Conservation (phyloP, 2,113 vertebrate genomes). For the Egretta garzetta region DNA sequence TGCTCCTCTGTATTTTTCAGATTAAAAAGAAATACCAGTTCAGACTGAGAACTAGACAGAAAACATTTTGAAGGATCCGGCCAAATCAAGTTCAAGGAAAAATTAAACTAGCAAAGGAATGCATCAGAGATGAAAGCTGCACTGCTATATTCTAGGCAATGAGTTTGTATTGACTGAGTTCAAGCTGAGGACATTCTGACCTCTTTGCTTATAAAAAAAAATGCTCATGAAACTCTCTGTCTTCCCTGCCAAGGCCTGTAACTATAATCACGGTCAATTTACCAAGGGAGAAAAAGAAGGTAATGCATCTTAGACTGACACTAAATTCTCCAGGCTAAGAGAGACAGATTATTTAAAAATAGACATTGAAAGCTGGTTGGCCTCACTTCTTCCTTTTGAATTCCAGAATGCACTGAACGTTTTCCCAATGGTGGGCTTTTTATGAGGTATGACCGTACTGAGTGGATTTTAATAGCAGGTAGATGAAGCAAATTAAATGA, state of each 20-base stretch:
- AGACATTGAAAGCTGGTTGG: not conserved
- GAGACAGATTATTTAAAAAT: not conserved
- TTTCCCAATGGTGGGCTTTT: not conserved
- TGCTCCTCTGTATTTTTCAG: not conserved
- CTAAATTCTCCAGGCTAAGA: not conserved
- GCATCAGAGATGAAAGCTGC: not conserved
- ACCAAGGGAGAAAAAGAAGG: not conserved
- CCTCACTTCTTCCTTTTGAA: not conserved
- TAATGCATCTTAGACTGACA: not conserved
- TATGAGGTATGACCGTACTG: not conserved
- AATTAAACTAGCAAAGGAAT: not conserved
- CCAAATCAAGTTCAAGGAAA: not conserved
- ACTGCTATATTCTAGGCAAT: not conserved
- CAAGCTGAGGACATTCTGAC: not conserved
- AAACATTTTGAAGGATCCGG: not conserved
- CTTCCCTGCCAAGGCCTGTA: not conserved
- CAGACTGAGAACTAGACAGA: not conserved
- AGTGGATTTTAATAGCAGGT: not conserved
- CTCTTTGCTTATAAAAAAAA: not conserved
- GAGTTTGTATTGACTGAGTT: not conserved
- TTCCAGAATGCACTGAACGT: not conserved
- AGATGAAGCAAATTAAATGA: not conserved
- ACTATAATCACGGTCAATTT: not conserved
- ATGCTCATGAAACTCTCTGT: not conserved
- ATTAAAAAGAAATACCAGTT: not conserved